Evolutionary conservation across 2,113 vertebrate species (phyloP), one percentile per base, ranked within the genome.

Genomic region (Ramphastos sulfuratus): DNA sequence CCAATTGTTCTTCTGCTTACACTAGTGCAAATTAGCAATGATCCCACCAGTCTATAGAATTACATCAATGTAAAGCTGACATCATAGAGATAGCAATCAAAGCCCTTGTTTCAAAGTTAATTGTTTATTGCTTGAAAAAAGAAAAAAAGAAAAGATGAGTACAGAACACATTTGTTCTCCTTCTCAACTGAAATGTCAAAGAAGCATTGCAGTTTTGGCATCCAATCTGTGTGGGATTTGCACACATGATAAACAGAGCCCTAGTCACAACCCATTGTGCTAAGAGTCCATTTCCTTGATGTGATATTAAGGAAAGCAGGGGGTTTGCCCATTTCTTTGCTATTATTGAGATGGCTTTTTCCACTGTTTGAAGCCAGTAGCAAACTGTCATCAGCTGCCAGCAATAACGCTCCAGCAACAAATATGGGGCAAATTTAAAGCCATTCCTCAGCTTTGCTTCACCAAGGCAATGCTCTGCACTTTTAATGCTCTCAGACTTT

Each of bases 131-230:
- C 60, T 77, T 60, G 37, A 39, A 39, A 39, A 92, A 61, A 46
- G 7, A 46, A 46, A 92, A 63, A 70, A 50, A 48, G 4, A 55
- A 44, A 69, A 72, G 35, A 85, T 69, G n/a, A 72, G 23, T 24
- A 78, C 69, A 91, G 79, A 92, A 56, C 58, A 71, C 73, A 37
- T 88, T 91, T 90, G 82, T 92, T 91, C 73, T 59, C 54, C n/a
- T 77, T 77, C 92, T 91, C 75, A 84, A 12, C 37, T 65, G 76
- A 89, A 90, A 90, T n/a, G 73, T 83, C 85, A 85, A 61, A 85
- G 71, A 42, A 91, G 78, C 8, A 12, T 70, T 88, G 76, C 6
- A 55, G 80, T 86, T 78, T 80, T 65, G 80, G 54, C 70, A 84
- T 69, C 82, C 1, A 21, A 11, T 83, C 65, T 69, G 30, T 42